Evolutionary conservation across 1,140 invertebrate species (phyloP), one percentile per base, ranked within the genome.

Genomic region (Pinna nobilis): DNA sequence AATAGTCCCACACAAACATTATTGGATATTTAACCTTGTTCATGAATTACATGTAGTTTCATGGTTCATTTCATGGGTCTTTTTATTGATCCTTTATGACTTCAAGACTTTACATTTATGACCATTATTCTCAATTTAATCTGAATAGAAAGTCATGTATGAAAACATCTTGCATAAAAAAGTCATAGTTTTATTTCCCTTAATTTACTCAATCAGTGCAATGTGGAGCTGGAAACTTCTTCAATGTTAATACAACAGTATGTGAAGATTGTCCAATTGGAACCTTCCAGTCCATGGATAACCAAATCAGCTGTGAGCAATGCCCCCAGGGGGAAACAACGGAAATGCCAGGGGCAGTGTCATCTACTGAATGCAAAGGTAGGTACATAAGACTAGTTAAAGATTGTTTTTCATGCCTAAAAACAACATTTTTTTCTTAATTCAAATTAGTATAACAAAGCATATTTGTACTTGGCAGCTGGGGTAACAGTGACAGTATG

Each of bases 211-310:
- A 25, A 65, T 33, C 53, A 84, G 83, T 83, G n/a, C 28, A 74
- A 18, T 85, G 83, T 76, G 80, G 82, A 11, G 69, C 78, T 23
- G 83, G 83, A 32, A 85, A 78, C 15, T 83, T 72, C 64, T 83
- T 67, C 63, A 64, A 74, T 33, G 49, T 53, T 11, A 35, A 28
- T 47, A 77, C 63, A 4, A 75, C 51, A 13, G 60, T 65, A 6
- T 84, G 81, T 80, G 64, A 77, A 6, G 74, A 76, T 15, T 87
- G 85, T 61, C 74, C 79, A 23, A 39, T 69, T 3, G 83, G 85
- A 35, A 44, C 49, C n/a, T 86, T 82, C 57, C 82, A 80, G 51
- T 57, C 76, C 32, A 15, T 51, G 2, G n/a, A 49, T 41, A 74
- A 66, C 15, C 76, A 80, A 39, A 69, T 53, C 0, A 33, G 32